phyloP scores from a whole-genome alignment of 2,113 vertebrate species.

The Fulmarus glacialis region DNA sequence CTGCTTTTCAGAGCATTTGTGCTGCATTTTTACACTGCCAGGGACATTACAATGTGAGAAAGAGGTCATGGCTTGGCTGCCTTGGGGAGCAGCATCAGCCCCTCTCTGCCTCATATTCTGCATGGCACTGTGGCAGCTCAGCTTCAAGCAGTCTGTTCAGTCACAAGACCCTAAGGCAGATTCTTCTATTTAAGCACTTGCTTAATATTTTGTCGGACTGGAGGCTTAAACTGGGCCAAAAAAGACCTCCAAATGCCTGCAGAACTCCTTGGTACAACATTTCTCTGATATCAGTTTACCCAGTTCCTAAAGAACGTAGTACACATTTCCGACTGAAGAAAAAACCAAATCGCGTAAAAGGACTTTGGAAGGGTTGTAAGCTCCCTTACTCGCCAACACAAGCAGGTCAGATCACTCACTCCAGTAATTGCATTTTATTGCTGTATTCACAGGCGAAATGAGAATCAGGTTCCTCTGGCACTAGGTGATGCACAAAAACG shows the following conservation, averaged over 20 bases:
- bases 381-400: not conserved
- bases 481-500: fast-evolving
- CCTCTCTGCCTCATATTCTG: not conserved
- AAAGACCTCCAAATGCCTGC: not conserved
- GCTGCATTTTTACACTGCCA: not conserved
- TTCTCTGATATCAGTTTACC: not conserved
- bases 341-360: not conserved
- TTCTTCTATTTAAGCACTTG: not conserved
- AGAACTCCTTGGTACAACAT: not conserved
- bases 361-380: not conserved
- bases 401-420: not conserved
- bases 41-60: not conserved
- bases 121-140: not conserved
- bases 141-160: not conserved
- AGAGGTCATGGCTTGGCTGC: not conserved
- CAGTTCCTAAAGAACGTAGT: not conserved
- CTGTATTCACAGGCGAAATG: not conserved
- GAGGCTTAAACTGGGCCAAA: not conserved
- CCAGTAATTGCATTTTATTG: not conserved
- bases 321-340: not conserved
- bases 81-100: not conserved
- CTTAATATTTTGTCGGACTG: not conserved
- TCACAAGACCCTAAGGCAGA: not conserved
- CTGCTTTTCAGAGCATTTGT: not conserved
- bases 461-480: not conserved